Evolutionary conservation across 1,140 invertebrate species (phyloP).

Genomic region (Pseudomyrmex gracilis): DNA sequence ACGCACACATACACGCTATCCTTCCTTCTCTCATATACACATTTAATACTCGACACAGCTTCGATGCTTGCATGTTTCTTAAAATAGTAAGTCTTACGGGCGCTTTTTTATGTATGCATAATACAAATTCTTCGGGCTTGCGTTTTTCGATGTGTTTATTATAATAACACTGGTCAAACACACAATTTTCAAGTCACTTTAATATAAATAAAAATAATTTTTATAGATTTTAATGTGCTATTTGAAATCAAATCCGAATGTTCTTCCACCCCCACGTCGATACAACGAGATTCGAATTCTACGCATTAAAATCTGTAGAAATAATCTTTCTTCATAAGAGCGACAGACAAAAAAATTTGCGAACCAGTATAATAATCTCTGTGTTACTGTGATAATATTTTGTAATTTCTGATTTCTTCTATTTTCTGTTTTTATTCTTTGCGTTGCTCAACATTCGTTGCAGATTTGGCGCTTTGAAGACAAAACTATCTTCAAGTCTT

Average conservation of each 20-base stretch:
- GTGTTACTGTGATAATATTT: slow-evolving; percentile 24
- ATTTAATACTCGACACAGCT: slow-evolving; percentile 49
- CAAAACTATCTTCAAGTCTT: slow-evolving; percentile 51
- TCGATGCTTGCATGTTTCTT: slow-evolving; percentile 44
- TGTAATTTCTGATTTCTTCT: neutral
- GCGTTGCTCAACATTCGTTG: slow-evolving; percentile 71
- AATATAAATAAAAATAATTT: too few species aligned
- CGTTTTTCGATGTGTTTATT: slow-evolving; percentile 62
- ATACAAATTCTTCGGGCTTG: slow-evolving; percentile 17
- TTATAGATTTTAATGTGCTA: too few species aligned
- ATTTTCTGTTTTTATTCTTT: slow-evolving; percentile 38
- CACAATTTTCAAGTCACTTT: too few species aligned
- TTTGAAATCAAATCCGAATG: too few species aligned
- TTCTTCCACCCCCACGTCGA: too few species aligned
- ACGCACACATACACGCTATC: slow-evolving; percentile 15
- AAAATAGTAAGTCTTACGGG: slow-evolving; percentile 38
- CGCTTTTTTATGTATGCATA: slow-evolving; percentile 14
- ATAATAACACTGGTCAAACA: too few species aligned
- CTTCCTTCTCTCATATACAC: slow-evolving; percentile 15
- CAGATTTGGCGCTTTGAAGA: slow-evolving; percentile 59
- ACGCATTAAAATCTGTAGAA: too few species aligned
- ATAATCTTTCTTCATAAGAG: too few species aligned
- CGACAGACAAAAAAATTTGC: too few species aligned
- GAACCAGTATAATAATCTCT: slow-evolving; percentile 14
- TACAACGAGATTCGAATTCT: too few species aligned